Percentiles rank a stretch among this genome's conserved stretches.
Evolutionary conservation across 2,797 vertebrate genomes (phyloP).

Genomic region (Gallinago solitaria): DNA sequence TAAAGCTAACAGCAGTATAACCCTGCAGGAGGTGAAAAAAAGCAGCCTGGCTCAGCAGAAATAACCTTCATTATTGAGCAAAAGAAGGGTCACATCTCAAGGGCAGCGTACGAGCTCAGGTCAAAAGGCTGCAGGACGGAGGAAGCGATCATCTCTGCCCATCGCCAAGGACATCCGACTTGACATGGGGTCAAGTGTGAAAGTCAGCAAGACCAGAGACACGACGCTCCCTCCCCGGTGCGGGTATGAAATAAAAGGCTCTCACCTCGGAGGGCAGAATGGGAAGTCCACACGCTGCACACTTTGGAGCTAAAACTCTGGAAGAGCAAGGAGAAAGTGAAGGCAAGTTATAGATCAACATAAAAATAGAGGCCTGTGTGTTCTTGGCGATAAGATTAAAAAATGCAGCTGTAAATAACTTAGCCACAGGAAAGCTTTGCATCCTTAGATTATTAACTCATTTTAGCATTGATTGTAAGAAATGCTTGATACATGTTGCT

Average conservation of each 20-base stretch:
- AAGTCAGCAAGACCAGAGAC: neutral
- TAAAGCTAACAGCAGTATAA: neutral
- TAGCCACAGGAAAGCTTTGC: neutral
- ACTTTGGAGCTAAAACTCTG: slow-evolving; percentile 96
- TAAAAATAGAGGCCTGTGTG: neutral
- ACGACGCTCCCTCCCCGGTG: accelerated
- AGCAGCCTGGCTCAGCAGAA: neutral
- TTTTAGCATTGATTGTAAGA: neutral
- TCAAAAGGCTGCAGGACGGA: neutral
- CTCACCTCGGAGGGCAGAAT: slow-evolving; percentile 95
- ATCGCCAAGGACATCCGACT: accelerated
- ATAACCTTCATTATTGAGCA: neutral
- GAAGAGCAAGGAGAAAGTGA: neutral
- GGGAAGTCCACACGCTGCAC: slow-evolving; percentile 90
- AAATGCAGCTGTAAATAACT: neutral
- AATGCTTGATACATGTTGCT: neutral
- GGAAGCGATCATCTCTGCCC: neutral
- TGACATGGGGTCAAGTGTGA: neutral
- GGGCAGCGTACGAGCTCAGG: neutral
- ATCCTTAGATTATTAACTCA: neutral
- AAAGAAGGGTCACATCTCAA: neutral
- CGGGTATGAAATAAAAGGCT: neutral
- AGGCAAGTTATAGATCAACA: neutral
- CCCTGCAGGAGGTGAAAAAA: neutral
- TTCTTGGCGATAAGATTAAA: neutral